phyloP scores from a whole-genome alignment of 2,888 invertebrate species.

The Eupithecia tripunctaria region DNA sequence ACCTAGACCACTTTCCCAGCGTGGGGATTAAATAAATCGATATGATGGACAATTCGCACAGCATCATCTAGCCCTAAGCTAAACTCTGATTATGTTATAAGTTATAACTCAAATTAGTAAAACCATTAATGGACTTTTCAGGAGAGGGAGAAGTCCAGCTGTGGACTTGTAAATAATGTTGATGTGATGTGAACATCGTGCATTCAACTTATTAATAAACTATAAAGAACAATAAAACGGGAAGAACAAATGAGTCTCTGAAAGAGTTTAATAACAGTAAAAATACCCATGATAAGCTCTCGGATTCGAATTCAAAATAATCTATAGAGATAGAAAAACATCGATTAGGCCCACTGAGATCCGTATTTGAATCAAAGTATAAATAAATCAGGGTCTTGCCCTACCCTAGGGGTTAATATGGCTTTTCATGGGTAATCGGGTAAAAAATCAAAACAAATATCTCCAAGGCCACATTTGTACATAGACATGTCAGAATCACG shows the following conservation, averaged over 20 bases:
- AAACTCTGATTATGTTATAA: not conserved
- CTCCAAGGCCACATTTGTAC: not conserved
- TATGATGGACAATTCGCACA: too few relatives aligned
- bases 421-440: not conserved
- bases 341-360: not conserved
- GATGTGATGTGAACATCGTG: too few relatives aligned
- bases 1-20: too few relatives aligned
- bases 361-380: not conserved
- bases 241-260: not conserved
- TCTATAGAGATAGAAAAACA: not conserved
- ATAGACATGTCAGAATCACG: slow-evolving; percentile 15
- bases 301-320: not conserved
- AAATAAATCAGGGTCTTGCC: not conserved
- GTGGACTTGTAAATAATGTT: not conserved
- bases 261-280: not conserved
- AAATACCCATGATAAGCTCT: not conserved
- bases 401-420: not conserved
- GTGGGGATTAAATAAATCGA: too few relatives aligned
- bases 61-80: too few relatives aligned
- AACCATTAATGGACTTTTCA: not conserved
- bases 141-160: not conserved
- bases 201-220: not conserved
- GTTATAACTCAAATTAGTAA: too few relatives aligned
- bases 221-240: not conserved
- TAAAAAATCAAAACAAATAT: not conserved